Conservation (phyloP, 1,140 invertebrate genomes). For the Daktulosphaira vitifoliae region DNA sequence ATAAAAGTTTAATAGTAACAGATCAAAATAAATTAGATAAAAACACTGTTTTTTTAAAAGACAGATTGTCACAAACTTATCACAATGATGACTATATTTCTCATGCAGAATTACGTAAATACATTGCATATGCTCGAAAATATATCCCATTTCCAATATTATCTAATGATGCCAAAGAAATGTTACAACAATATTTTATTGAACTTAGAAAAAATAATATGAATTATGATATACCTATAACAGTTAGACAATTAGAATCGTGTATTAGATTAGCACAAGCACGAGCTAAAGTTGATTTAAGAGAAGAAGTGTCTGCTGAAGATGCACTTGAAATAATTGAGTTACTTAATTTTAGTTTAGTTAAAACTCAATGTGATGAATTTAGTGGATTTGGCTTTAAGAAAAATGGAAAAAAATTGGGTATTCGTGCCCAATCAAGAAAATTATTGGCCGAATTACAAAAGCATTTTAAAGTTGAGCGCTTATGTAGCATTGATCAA, state of each 20-base stretch:
- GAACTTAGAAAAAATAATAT: conserved; percentile 62
- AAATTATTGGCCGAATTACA: conserved; percentile 45
- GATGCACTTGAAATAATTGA: conserved; percentile 83
- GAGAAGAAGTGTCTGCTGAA: conserved; percentile 62
- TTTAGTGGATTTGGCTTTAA: conserved; percentile 57
- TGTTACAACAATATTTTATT: conserved; percentile 74
- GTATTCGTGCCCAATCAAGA: conserved; percentile 59
- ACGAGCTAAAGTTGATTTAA: conserved; percentile 72
- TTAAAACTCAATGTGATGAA: conserved; percentile 64
- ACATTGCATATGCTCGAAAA: conserved; percentile 82
- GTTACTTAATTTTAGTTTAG: conserved; percentile 71
- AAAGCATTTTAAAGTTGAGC: conserved; percentile 54
- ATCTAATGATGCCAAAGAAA: conserved; percentile 55
- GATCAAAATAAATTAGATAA: background rate
- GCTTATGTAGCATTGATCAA: conserved; percentile 64
- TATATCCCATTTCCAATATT: conserved; percentile 72
- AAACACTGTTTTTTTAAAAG: background rate
- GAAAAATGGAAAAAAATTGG: conserved; percentile 59
- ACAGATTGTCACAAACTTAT: conserved; percentile 33
- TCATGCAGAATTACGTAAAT: conserved; percentile 69
- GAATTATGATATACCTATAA: conserved; percentile 60
- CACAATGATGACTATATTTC: conserved; percentile 65
- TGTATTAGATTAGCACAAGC: conserved; percentile 80
- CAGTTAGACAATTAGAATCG: conserved; percentile 76
- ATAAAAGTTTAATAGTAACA: background rate